These are phyloP conservation scores for Gymnocypris eckloni DNA, from an alignment of 2,797 vertebrate species.

Conservation along the genomic window DNA sequence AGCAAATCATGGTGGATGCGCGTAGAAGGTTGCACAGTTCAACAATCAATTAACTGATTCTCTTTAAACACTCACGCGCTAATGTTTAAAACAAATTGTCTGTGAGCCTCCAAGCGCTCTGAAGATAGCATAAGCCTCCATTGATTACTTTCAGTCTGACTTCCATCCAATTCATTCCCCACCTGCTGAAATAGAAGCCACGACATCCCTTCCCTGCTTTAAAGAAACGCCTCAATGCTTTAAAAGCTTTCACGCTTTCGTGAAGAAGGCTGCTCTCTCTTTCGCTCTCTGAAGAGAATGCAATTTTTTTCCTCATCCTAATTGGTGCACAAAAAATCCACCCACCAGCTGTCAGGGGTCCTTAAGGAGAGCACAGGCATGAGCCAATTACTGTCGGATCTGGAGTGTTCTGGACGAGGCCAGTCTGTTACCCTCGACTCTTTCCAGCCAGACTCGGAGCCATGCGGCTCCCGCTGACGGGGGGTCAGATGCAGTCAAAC, in stretches of 20 bases:
- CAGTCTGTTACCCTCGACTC: conserved; percentile 57
- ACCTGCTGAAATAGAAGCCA: not conserved
- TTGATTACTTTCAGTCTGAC: conserved; percentile 21
- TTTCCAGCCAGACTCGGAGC: conserved; percentile 63
- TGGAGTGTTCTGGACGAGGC: conserved; percentile 43
- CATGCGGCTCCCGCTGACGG: conserved; percentile 52
- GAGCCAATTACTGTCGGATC: conserved; percentile 72
- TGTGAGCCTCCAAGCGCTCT: conserved; percentile 24
- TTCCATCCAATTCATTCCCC: conserved; percentile 19
- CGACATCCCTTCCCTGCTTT: not conserved
- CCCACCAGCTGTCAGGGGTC: conserved; percentile 62
- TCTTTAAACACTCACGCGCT: conserved; percentile 13
- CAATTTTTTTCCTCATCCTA: conserved; percentile 47
- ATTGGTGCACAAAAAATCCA: conserved; percentile 63
- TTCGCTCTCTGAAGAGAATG: conserved; percentile 53
- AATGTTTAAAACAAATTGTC: conserved; percentile 38
- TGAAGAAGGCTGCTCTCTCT: not conserved
- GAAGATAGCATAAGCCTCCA: conserved; percentile 25
- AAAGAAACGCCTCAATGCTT: not conserved
- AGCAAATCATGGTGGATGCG: not conserved
- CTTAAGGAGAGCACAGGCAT: conserved; percentile 59
- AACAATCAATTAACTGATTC: conserved; percentile 45
- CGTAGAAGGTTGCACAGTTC: conserved; percentile 26
- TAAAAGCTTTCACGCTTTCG: conserved; percentile 17
- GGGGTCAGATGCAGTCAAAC: conserved; percentile 46